These are phyloP conservation scores for Diaphora mendica DNA, from an alignment of 2,888 invertebrate genomes.

Conservation along the genomic window DNA sequence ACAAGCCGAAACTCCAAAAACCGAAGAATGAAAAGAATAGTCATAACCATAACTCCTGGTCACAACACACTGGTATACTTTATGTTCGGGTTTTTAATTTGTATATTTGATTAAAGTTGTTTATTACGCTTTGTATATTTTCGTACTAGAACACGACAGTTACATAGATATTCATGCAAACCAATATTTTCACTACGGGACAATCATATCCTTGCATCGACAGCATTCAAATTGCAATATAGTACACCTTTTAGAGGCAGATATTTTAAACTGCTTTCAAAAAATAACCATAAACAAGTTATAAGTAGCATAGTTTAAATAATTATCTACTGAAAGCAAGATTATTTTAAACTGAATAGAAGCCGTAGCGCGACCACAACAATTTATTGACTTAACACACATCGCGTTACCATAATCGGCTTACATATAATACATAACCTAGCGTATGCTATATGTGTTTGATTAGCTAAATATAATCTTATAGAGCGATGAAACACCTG, in stretches of 20 bases:
- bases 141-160: not conserved
- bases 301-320: not conserved
- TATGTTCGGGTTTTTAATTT: too few species aligned
- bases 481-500: slow-evolving; percentile 33
- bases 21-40: not conserved
- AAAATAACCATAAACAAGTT: not conserved
- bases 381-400: not conserved
- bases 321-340: not conserved
- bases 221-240: not conserved
- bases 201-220: not conserved
- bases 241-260: not conserved
- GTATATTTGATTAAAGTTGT: too few species aligned
- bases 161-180: not conserved
- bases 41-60: too few species aligned
- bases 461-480: slow-evolving; percentile 24
- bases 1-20: not conserved
- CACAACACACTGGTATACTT: too few species aligned
- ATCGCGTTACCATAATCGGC: not conserved
- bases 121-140: too few species aligned
- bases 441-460: slow-evolving; percentile 27
- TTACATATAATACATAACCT: not conserved
- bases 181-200: not conserved
- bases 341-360: not conserved
- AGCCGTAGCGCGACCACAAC: not conserved
- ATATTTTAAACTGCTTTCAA: not conserved